Evolutionary conservation across 2,113 vertebrate genomes (phyloP), one percentile per base, ranked within the genome.

Genomic region (Rhagologus leucostigma): DNA sequence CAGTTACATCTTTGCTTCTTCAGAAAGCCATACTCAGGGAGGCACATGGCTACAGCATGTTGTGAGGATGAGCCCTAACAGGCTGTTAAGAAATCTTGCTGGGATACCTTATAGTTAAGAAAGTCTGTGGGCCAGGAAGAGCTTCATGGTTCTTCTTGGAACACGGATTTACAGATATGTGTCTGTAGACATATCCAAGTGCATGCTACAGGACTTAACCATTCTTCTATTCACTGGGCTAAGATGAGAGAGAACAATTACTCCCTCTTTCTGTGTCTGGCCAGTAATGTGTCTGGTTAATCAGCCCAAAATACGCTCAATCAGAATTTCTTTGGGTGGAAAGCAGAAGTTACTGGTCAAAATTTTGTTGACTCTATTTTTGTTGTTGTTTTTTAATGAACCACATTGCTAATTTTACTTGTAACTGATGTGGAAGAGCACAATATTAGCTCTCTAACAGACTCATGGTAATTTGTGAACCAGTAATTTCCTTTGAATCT

Each of bases 391-490:
- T 79, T 89, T 60, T 53, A 79, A 78, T 56, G 13, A 96, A 27
- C 11, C 18, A 42, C 10, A 9, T 60, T 88, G 73, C 11, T 73
- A 62, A 59, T 46, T 96, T 91, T 87, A 47, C 55, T 94, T 81
- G n/a, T 24, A 92, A 87, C 32, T 71, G 17, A 57, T 33, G 30
- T 89, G 80, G 68, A 62, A 68, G 22, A 80, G 27, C 33, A 95
- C 27, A 73, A 21, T 62, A 88, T 73, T 67, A 85, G 13, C 32
- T 93, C 29, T 55, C 16, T 41, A 83, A 56, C 30, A 83, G 29
- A 85, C 29, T 84, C 62, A 53, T 6, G 7, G 32, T 93, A 90
- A 95, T 95, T 93, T 96, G 65, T 92, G 44, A 94, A 57, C 35
- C 21, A 64, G 29, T 32, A 84, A 77, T 92, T 84, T 62, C 13